Conservation (phyloP, 2,888 invertebrate species). For the Lucinisca nassula region DNA sequence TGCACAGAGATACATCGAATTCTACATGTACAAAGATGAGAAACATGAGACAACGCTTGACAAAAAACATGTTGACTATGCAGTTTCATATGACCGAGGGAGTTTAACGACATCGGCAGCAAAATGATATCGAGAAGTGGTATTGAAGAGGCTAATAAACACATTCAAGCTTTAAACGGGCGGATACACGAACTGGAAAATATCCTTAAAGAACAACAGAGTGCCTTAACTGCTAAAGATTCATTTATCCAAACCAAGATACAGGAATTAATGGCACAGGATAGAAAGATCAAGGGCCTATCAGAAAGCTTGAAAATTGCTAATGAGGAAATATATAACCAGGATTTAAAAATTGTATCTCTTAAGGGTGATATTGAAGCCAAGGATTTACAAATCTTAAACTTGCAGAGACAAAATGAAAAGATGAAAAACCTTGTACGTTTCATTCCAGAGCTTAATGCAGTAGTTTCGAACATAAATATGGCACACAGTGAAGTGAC, state of each 20-base stretch:
- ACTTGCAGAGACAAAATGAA: slow-evolving; percentile 27
- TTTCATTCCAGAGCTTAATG: slow-evolving; percentile 46
- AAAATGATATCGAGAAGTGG: slow-evolving; percentile 81
- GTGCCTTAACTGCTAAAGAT: slow-evolving; percentile 77
- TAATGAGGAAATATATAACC: slow-evolving; percentile 14
- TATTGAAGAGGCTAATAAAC: slow-evolving; percentile 87
- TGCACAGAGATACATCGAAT: no score
- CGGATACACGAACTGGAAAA: slow-evolving; percentile 85
- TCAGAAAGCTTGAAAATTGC: slow-evolving; percentile 45
- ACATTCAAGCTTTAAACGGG: slow-evolving; percentile 84
- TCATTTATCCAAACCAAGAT: slow-evolving; percentile 73
- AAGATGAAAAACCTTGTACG: slow-evolving; percentile 33
- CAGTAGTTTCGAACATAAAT: slow-evolving; percentile 29
- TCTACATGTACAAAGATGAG: no score
- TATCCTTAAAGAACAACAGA: slow-evolving; percentile 77
- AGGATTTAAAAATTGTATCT: slow-evolving; percentile 7
- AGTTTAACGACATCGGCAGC: no score
- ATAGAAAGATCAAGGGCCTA: slow-evolving; percentile 70
- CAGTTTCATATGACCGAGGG: no score
- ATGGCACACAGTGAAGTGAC: not conserved
- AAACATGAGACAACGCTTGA: no score
- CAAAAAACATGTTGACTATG: no score
- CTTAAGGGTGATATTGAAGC: slow-evolving; percentile 19
- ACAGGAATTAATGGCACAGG: slow-evolving; percentile 70
- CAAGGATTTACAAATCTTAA: slow-evolving; percentile 28